Evolutionary conservation across 2,888 invertebrate genomes (phyloP).

Genomic region (Sinelater perroti): DNA sequence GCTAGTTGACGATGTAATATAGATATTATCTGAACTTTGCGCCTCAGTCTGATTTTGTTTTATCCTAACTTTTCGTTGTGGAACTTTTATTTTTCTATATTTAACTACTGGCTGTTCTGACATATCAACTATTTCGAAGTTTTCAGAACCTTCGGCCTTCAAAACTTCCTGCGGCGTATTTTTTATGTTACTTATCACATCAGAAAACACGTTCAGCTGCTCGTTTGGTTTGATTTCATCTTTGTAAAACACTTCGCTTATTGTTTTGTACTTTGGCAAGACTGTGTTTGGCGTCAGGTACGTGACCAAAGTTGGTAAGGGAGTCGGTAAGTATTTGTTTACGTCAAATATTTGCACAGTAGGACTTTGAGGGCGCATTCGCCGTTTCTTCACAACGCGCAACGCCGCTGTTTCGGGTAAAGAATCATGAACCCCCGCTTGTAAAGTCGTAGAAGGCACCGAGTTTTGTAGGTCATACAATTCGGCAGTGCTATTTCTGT

Average conservation of each 20-base stretch:
- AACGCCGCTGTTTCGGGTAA: slow-evolving; percentile 38
- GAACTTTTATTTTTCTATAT: slow-evolving; percentile 21
- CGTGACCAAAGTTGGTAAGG: neutral
- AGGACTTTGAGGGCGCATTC: slow-evolving; percentile 21
- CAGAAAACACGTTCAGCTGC: slow-evolving; percentile 62
- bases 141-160: slow-evolving; percentile 8
- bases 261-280: slow-evolving; percentile 32
- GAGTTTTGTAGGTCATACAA: neutral
- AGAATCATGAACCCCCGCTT: neutral
- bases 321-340: slow-evolving; percentile 6
- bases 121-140: slow-evolving; percentile 6
- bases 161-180: slow-evolving; percentile 47
- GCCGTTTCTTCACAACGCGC: slow-evolving; percentile 27
- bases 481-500: neutral
- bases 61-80: slow-evolving; percentile 14
- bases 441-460: neutral
- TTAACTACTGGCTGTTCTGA: neutral
- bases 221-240: slow-evolving; percentile 58
- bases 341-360: slow-evolving; percentile 1
- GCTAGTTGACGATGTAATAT: slow-evolving; percentile 36
- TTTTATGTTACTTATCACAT: slow-evolving; percentile 63
- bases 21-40: neutral
- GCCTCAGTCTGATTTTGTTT: slow-evolving; percentile 10
- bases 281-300: slow-evolving; percentile 1
- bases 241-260: slow-evolving; percentile 58